phyloP scores from a whole-genome alignment of 2,888 invertebrate genomes.

The Mythimna vitellina region DNA sequence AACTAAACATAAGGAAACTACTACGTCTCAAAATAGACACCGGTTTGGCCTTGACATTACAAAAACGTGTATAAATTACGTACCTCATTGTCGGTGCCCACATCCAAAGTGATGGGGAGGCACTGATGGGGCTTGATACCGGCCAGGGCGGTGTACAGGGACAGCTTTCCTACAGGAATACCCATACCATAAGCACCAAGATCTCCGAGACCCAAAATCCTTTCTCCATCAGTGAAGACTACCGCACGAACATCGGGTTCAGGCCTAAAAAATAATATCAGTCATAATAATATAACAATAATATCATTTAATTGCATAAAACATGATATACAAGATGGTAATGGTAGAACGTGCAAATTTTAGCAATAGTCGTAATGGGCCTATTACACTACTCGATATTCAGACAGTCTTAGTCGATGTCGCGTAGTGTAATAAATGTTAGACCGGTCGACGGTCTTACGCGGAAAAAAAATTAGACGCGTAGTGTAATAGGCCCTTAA shows the following conservation, averaged over 20 bases:
- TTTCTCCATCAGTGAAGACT: constrained; percentile 99
- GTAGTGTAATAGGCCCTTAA: no score
- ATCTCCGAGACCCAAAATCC: constrained; percentile 99
- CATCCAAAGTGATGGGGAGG: constrained; percentile 98
- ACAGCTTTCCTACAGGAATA: constrained; percentile 99
- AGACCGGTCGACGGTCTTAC: no score
- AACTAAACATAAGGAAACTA: constrained; percentile 24
- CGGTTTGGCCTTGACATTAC: constrained; percentile 52
- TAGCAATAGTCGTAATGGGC: no score
- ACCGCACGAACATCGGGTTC: constrained; percentile 96
- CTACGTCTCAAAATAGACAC: constrained; percentile 17
- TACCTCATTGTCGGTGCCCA: constrained; percentile 97
- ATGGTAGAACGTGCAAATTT: no score
- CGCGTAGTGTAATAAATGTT: no score
- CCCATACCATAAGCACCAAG: constrained; percentile 99
- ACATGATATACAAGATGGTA: no score
- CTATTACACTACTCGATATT: no score
- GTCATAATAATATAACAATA: no score
- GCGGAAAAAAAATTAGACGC: no score
- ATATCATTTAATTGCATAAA: no score
- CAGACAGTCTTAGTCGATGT: no score
- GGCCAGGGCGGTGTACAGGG: constrained; percentile 98
- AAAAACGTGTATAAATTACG: constrained; percentile 31
- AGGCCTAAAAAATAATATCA: constrained; percentile 90
- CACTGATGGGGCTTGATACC: constrained; percentile 99